Base-by-base conservation (phyloP, 92 coral and sea anemone genomes). In the Isaurus tuberculatus region DNA sequence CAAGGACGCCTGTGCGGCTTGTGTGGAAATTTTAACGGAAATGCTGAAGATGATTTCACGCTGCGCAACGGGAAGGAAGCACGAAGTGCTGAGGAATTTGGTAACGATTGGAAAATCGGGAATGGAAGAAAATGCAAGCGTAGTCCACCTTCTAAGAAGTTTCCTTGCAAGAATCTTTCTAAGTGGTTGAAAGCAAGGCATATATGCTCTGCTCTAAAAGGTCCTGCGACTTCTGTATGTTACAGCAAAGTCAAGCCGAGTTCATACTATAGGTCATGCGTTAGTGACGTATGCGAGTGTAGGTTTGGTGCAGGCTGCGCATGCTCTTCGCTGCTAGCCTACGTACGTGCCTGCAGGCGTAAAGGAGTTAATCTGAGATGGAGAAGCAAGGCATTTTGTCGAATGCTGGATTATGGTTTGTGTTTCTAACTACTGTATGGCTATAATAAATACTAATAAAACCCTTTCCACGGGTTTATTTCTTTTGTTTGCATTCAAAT, bases 11-110 rank as follows among this genome's bases (percentile, higher is more conserved):
- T 92, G 22, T 91, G 96, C 86, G 98, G 98, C 10, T 70, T 95
- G 63, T 95, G 98, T 44, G 98, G 98, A 7, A 95, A 95, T 79
- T 95, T 94, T 84, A 94, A 95, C 82, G 93, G 90, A n/a, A 68
- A 84, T 36, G 83, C 93, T 9, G 70, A 49, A 43, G 98, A 95
- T 73, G 98, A 95, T 34, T 87, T 95, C 43, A 55, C 43, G 65
- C 77, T 92, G 46, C 88, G 85, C 72, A 89, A 90, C 25, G 98
- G 98, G 60, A 87, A 85, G 60, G n/a, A 72, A 64, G 91, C 89
- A 5, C 16, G 51, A 5, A 85, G 89, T 43, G 92, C 85, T 1
- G 75, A 71, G 42, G 91, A 90, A 82, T 95, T 95, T 68, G 98
- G 93, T 5, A 72, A 75, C 25, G 84, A 90, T 51, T 95, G 98